Evolutionary conservation across 2,888 invertebrate species (phyloP).

Genomic region (Oligia latruncula): DNA sequence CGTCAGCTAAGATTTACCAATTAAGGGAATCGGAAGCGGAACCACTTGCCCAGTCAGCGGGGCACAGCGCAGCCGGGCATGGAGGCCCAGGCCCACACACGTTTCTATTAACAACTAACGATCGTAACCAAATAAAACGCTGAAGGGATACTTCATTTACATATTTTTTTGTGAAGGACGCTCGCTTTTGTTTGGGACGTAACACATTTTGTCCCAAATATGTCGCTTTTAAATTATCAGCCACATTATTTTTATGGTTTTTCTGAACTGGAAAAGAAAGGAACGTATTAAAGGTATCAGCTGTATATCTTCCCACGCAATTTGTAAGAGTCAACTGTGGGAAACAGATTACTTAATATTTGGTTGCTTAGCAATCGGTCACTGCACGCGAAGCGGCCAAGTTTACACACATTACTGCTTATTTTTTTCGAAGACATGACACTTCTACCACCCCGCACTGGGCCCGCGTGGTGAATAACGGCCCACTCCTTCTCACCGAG

Average conservation of each 20-base stretch:
- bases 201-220: slow-evolving; percentile 48
- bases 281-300: slow-evolving; percentile 59
- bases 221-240: slow-evolving; percentile 56
- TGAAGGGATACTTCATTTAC: slow-evolving; percentile 56
- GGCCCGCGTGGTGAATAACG: neutral
- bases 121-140: slow-evolving; percentile 61
- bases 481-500: neutral
- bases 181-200: slow-evolving; percentile 38
- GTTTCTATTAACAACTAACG: slow-evolving; percentile 47
- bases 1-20: slow-evolving; percentile 89
- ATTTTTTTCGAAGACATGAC: neutral
- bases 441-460: neutral
- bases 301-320: slow-evolving; percentile 60
- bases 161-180: slow-evolving; percentile 45
- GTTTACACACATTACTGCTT: slow-evolving; percentile 7
- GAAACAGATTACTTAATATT: slow-evolving; percentile 59
- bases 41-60: slow-evolving; percentile 83
- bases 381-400: slow-evolving; percentile 28
- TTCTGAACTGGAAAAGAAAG: slow-evolving; percentile 61
- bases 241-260: slow-evolving; percentile 49
- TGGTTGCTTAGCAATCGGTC: slow-evolving; percentile 40
- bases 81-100: slow-evolving; percentile 38
- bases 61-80: slow-evolving; percentile 53
- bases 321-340: slow-evolving; percentile 63
- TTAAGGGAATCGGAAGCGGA: slow-evolving; percentile 86